phyloP scores from a whole-genome alignment of 2,888 invertebrate genomes.

The Gonocerus acuteangulatus region DNA sequence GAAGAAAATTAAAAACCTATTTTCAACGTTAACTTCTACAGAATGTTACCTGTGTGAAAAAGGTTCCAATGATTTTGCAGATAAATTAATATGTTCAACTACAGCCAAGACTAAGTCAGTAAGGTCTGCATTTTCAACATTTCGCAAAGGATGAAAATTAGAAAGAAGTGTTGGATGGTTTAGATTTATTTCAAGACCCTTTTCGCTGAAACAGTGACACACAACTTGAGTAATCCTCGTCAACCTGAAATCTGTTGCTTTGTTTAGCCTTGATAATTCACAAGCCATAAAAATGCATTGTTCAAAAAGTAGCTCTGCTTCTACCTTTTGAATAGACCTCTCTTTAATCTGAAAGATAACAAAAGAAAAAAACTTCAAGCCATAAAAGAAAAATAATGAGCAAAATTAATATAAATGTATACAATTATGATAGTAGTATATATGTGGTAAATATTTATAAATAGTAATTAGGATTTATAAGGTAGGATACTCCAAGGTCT shows the following conservation, averaged over 20 bases:
- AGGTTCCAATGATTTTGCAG: neutral
- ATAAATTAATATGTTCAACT: neutral
- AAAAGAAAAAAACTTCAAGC: too few species aligned
- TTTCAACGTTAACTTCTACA: too few species aligned
- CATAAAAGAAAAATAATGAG: too few species aligned
- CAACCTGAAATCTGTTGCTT: neutral
- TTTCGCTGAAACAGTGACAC: neutral
- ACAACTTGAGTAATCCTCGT: neutral
- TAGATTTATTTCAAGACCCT: neutral
- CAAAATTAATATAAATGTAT: neutral
- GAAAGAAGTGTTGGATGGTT: constrained; percentile 4
- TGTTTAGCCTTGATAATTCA: constrained; percentile 6
- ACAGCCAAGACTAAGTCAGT: constrained; percentile 6
- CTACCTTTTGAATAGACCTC: neutral
- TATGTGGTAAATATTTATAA: too few species aligned
- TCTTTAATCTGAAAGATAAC: constrained; percentile 1
- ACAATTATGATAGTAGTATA: neutral
- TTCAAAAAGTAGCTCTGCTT: constrained; percentile 1
- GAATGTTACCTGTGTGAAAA: constrained; percentile 22
- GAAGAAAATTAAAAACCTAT: too few species aligned
- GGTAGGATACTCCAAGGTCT: too few species aligned
- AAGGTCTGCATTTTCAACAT: neutral
- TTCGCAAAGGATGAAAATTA: constrained; percentile 6
- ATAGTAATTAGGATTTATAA: too few species aligned
- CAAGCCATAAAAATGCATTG: constrained; percentile 12